Evolutionary conservation across 2,113 vertebrate genomes (phyloP).

Genomic region (Crotalus viridis): DNA sequence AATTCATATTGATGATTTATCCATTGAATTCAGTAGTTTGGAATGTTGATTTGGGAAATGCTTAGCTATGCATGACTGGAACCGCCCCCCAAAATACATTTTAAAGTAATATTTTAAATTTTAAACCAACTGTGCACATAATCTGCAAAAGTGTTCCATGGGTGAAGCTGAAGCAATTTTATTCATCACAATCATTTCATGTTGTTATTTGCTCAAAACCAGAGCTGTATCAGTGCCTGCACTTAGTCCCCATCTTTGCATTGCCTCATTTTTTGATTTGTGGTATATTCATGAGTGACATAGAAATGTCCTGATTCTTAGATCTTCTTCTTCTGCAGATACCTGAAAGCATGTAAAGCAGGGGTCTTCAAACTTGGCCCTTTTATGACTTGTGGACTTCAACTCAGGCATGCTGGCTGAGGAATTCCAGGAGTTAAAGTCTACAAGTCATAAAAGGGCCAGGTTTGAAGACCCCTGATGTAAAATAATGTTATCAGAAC

Average conservation of each 20-base stretch:
- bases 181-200: not conserved
- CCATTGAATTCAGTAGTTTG: not conserved
- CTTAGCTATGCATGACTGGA: not conserved
- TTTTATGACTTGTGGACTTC: no score
- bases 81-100: not conserved
- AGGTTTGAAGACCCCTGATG: no score
- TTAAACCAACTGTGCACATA: not conserved
- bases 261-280: not conserved
- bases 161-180: not conserved
- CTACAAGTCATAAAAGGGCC: no score
- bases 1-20: not conserved
- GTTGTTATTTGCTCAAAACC: not conserved
- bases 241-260: not conserved
- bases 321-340: not conserved
- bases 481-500: not conserved
- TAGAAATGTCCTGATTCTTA: not conserved
- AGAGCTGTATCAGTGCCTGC: not conserved
- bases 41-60: not conserved
- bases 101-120: not conserved
- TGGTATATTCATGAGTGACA: not conserved
- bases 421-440: no score
- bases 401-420: no score
- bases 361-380: no score
- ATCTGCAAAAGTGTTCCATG: not conserved
- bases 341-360: not conserved